Base-by-base conservation (phyloP, 2,888 invertebrate species). In the Hydraecia micacea region DNA sequence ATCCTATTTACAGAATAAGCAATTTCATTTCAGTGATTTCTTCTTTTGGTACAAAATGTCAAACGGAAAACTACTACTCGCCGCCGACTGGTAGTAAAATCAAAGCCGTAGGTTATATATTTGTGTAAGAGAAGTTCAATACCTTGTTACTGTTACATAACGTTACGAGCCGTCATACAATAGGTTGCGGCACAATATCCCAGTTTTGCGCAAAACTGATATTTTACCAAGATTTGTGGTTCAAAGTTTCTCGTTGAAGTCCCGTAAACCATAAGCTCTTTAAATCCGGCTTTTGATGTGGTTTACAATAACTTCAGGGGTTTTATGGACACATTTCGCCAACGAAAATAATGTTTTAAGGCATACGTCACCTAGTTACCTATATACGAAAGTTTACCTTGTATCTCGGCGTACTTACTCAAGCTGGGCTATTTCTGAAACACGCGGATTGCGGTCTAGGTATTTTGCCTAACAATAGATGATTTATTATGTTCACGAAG, bases 381-480 rank as follows among this genome's bases (percentile, higher is more conserved):
- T 87, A 86, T 86, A 84, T 81, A 82, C 82, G 80, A 88, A 84
- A 87, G 89, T 89, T 90, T 88, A 90, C 89, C 88, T 91, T 90
- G 89, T 88, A 86, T 90, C 93, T 92, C 92, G 89, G 90, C 89
- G 89, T 91, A 91, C 91, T 89, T 90, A 91, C 91, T 92, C 87
- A 86, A 78, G 82, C 88, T 80, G 81, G 85, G 92, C 92, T 95
- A 95, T 95, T 95, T 94, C 92, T 93, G 94, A 91, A 91, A 86
- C 90, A 88, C 89, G 85, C 87, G 88, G 86, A 91, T 89, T 92
- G 92, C 91, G 92, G 92, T 93, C 91, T 93, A 93, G 91, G 89
- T 92, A 90, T 91, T 92, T 91, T 90, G 92, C 91, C 93, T 92
- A 93, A 93, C 92, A 93, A 93, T 93, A 92, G 87, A 90, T 89